Percentiles rank a stretch among this genome's conserved stretches.
These are phyloP conservation scores for Congeria kusceri DNA, from an alignment of 2,888 invertebrate genomes.

Conservation along the genomic window DNA sequence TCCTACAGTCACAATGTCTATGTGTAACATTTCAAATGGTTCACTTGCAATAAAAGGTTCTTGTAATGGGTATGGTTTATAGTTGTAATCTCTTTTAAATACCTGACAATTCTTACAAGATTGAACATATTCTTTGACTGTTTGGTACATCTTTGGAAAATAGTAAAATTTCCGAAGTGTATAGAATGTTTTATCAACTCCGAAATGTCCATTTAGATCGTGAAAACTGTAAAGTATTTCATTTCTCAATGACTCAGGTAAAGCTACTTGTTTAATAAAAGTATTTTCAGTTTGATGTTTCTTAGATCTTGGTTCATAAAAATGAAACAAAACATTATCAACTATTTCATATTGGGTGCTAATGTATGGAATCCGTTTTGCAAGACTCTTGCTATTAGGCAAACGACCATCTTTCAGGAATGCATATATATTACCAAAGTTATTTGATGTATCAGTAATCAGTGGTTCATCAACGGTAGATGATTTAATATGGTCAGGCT, in stretches of 20 bases:
- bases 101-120: neutral
- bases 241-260: neutral
- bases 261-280: neutral
- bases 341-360: neutral
- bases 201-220: neutral
- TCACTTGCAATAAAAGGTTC: no score
- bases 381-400: no score
- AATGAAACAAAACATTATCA: neutral
- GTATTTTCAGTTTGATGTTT: no score
- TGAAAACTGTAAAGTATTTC: neutral
- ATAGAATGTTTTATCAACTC: neutral
- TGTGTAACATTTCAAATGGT: no score
- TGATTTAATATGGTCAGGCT: no score
- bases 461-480: no score
- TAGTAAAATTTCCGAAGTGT: neutral
- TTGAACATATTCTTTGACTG: neutral
- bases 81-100: neutral
- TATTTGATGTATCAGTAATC: no score
- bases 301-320: neutral
- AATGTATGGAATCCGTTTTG: no score
- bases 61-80: neutral
- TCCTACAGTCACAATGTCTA: no score
- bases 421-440: no score
- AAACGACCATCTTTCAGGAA: no score
- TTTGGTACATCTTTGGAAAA: neutral